Conservation (phyloP, 1,140 invertebrate genomes). For the Orius laevigatus region DNA sequence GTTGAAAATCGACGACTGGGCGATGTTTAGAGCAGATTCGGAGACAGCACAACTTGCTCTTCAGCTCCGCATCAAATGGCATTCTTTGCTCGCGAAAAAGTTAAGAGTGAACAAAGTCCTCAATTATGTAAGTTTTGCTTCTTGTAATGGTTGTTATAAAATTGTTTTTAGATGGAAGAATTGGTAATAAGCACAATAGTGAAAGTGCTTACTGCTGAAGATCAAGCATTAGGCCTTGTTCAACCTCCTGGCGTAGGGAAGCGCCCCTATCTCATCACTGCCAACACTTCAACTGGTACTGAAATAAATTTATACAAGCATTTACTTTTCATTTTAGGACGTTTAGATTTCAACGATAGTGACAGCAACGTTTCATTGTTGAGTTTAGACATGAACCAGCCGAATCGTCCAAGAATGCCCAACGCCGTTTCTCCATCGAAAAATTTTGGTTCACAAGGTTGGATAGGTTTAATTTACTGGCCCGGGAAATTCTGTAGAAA, state of each 20-base stretch:
- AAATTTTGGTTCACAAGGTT: too few relatives aligned
- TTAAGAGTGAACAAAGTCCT: constrained; percentile 45
- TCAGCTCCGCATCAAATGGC: constrained; percentile 60
- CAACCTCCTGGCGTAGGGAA: constrained; percentile 63
- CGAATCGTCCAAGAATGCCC: not conserved
- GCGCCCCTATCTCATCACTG: constrained; percentile 32
- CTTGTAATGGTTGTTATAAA: not conserved
- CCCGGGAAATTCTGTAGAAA: too few relatives aligned
- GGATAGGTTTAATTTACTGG: too few relatives aligned
- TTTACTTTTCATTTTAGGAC: not conserved
- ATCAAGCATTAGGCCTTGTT: constrained; percentile 47
- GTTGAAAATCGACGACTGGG: constrained; percentile 61
- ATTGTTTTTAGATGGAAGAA: constrained; percentile 43
- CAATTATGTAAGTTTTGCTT: constrained; percentile 10
- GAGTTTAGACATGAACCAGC: not conserved
- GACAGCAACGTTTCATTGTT: not conserved
- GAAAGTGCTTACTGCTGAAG: constrained; percentile 50
- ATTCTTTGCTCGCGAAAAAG: constrained; percentile 51
- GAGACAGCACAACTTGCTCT: constrained; percentile 47
- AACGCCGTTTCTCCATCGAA: too few relatives aligned
- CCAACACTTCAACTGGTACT: not conserved
- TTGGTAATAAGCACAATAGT: constrained; percentile 50
- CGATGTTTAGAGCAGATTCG: constrained; percentile 52
- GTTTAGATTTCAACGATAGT: not conserved
- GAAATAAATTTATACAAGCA: too few relatives aligned